A percentile compares a stretch with the other conserved stretches of the same genome.
Evolutionary conservation across 92 coral and sea anemone genomes (phyloP).

Genomic region (Paragorgia papillata): DNA sequence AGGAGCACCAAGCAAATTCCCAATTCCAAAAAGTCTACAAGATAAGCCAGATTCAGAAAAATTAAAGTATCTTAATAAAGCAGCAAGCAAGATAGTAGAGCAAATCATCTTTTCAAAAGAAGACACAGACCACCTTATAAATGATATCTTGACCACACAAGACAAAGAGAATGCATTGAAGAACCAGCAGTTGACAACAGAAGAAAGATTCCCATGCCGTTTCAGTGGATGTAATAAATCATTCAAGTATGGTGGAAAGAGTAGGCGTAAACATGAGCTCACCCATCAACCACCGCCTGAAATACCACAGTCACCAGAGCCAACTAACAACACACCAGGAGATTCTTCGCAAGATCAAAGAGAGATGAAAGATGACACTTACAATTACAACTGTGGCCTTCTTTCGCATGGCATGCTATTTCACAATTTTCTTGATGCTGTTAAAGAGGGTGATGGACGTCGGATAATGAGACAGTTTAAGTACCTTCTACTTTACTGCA

Average conservation of each 20-base stretch:
- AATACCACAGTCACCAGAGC: conserved; percentile 6
- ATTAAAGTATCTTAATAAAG: conserved; percentile 37
- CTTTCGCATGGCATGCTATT: conserved; percentile 61
- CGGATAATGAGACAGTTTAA: conserved; percentile 67
- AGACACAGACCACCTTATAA: conserved; percentile 31
- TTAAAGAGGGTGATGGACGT: conserved; percentile 62
- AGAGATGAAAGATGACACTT: conserved; percentile 46
- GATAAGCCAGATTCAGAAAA: conserved; percentile 37
- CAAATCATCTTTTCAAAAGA: conserved; percentile 50
- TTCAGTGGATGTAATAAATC: conserved; percentile 46
- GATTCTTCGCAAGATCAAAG: not conserved
- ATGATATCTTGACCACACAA: conserved; percentile 44
- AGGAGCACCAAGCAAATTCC: conserved; percentile 23
- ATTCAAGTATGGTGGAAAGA: conserved; percentile 59
- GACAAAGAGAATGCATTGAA: conserved; percentile 48
- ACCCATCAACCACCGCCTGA: conserved; percentile 50
- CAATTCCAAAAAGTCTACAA: conserved; percentile 28
- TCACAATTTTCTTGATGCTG: conserved; percentile 61
- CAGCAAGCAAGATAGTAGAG: conserved; percentile 55
- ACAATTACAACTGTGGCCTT: conserved; percentile 60
- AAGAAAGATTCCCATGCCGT: conserved; percentile 69
- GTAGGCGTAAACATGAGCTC: conserved; percentile 50
- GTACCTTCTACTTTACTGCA: conserved; percentile 57
- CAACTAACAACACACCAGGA: not conserved
- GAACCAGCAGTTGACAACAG: conserved; percentile 54